Evolutionary conservation across 2,888 invertebrate genomes (phyloP), one percentile per base, ranked within the genome.

Genomic region (Aporophyla lueneburgensis): DNA sequence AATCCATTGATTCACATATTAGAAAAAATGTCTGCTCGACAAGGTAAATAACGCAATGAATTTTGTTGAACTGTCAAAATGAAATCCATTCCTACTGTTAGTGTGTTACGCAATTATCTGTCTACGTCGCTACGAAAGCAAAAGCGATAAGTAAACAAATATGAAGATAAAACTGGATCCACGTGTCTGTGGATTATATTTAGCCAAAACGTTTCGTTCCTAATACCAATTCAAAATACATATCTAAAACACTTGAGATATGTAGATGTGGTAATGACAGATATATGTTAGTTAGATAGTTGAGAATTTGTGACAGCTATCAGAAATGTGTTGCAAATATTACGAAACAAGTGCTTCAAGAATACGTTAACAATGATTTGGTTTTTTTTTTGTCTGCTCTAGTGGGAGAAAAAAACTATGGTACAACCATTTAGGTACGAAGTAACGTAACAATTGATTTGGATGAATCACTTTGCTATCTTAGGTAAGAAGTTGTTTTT

Each of bases 181-280:
- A 63, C 63, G 49, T 59, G 7, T 16, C 6, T 3, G 10, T 24
- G 16, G 21, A 71, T 51, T 40, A 71, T 43, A 70, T 71, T 21
- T 24, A 40, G n/a, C 24, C n/a, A 10, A n/a, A 49, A 58, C 19
- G 19, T 71, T 53, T 59, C 21, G 10, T 59, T 9, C n/a, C 19
- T 27, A 27, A 46, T 12, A 16, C 10, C 10, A 16, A 54, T 53
- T 12, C 3, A 24, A 14, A 67, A 21, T 27, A 21, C 2, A 10
- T 7, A 74, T 65, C 9, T 2, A 33, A 40, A 21, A 24, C 46
- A 58, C 49, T 65, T 51, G 56, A 75, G 6, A 43, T 46, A 75
- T 7, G 40, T 59, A 43, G 14, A 73, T 58, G 49, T 21, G 24
- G 6, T 73, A 59, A 51, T 51, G 40, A 24, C 10, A n/a, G n/a